phyloP scores from a whole-genome alignment of 2,797 vertebrate genomes.

The Mus minutoides region DNA sequence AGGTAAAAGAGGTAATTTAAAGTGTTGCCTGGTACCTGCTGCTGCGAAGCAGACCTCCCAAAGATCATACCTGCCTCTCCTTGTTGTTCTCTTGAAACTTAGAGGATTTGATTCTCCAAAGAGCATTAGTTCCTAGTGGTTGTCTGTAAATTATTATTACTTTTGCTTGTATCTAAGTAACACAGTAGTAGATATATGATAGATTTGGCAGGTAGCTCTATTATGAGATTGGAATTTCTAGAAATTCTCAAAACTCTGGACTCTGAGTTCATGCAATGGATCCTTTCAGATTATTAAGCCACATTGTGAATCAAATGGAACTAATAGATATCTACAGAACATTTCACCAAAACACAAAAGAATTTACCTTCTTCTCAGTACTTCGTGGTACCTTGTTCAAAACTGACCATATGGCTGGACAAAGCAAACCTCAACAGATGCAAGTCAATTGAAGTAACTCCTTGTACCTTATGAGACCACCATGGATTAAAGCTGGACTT shows the following conservation, averaged over 20 bases:
- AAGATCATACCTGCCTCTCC: background rate
- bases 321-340: no score
- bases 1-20: background rate
- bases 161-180: background rate
- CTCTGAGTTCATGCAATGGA: background rate
- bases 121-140: background rate
- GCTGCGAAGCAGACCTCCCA: background rate
- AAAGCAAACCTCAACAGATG: background rate
- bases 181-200: background rate
- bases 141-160: background rate
- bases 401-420: no score
- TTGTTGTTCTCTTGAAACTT: no score
- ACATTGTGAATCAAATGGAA: no score
- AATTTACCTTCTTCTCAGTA: no score
- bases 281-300: background rate
- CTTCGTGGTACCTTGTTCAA: no score
- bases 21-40: no score
- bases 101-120: background rate
- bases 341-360: no score
- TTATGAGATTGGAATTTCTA: background rate
- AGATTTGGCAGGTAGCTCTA: no score
- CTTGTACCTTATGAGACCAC: background rate
- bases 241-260: background rate
- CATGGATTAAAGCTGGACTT: background rate
- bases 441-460: background rate